Conservation (phyloP, 1,140 invertebrate species). For the Kradibia gibbosae region DNA sequence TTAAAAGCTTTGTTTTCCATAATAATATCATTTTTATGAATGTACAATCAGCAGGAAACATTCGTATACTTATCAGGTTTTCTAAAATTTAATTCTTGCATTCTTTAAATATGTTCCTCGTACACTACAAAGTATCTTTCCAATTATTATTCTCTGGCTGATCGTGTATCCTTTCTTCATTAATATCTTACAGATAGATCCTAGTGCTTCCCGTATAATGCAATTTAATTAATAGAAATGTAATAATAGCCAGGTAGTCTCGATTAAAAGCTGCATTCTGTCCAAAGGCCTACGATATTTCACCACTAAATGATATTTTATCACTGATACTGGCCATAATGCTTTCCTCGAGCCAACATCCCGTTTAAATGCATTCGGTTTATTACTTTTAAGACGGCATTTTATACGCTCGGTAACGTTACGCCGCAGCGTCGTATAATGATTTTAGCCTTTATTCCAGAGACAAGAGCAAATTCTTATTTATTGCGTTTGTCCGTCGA, state of each 20-base stretch:
- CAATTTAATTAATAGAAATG: conserved; percentile 20
- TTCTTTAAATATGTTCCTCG: too few relatives aligned
- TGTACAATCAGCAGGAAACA: too few relatives aligned
- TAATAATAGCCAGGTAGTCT: not conserved
- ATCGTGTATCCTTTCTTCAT: too few relatives aligned
- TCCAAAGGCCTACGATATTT: not conserved
- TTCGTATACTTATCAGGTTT: too few relatives aligned
- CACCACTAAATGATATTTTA: conserved; percentile 24
- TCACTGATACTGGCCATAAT: not conserved
- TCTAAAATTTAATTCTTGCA: too few relatives aligned
- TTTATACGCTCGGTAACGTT: conserved; percentile 32
- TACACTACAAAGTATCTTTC: too few relatives aligned
- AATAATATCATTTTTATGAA: too few relatives aligned
- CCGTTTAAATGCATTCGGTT: conserved; percentile 39
- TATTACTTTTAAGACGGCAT: conserved; percentile 36
- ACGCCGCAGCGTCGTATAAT: conserved; percentile 20
- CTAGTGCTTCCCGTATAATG: not conserved
- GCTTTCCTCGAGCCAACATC: conserved; percentile 16
- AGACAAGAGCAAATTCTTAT: conserved; percentile 47
- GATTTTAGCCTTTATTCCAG: conserved; percentile 33
- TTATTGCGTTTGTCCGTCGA: conserved; percentile 34
- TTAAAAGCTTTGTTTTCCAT: conserved; percentile 27
- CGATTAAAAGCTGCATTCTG: not conserved
- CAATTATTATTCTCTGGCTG: too few relatives aligned
- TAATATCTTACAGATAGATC: too few relatives aligned